Evolutionary conservation across 2,797 vertebrate species (phyloP).

Genomic region (Gallinago stenura): DNA sequence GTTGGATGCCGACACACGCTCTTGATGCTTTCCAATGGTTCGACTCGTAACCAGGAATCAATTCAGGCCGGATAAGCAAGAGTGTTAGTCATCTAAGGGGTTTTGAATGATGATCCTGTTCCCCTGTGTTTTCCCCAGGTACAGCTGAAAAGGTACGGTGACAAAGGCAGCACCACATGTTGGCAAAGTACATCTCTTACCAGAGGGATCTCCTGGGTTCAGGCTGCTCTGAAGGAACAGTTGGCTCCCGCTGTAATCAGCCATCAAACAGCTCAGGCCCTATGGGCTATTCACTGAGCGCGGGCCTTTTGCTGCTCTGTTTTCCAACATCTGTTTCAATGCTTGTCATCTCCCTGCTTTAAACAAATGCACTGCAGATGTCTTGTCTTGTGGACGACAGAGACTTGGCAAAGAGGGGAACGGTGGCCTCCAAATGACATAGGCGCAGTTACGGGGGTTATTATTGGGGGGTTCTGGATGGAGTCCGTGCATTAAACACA

Average conservation of each 20-base stretch:
- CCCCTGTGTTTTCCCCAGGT: background rate
- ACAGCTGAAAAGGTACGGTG: background rate
- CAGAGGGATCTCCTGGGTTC: slow-evolving; percentile 24
- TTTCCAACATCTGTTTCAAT: slow-evolving; percentile 71
- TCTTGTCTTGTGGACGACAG: slow-evolving; percentile 64
- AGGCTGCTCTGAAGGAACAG: slow-evolving; percentile 31
- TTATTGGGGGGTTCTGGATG: background rate
- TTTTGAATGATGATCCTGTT: background rate
- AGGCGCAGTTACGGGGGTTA: background rate
- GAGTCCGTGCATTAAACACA: background rate
- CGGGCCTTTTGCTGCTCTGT: slow-evolving; percentile 55
- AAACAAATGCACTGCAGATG: slow-evolving; percentile 72
- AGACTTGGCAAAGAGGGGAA: slow-evolving; percentile 46
- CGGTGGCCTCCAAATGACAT: slow-evolving; percentile 32
- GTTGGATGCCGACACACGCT: slow-evolving; percentile 37
- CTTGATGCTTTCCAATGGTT: slow-evolving; percentile 49
- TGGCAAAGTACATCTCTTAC: slow-evolving; percentile 5
- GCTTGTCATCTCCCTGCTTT: slow-evolving; percentile 71
- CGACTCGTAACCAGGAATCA: slow-evolving; percentile 10
- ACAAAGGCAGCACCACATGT: slow-evolving; percentile 44
- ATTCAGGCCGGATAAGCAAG: slow-evolving; percentile 37
- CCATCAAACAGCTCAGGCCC: slow-evolving; percentile 58
- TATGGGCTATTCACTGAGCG: slow-evolving; percentile 8
- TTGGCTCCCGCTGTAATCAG: slow-evolving; percentile 49
- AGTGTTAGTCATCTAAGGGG: slow-evolving; percentile 18